Base-by-base conservation (phyloP, 2,888 invertebrate genomes). In the Tyria jacobaeae region DNA sequence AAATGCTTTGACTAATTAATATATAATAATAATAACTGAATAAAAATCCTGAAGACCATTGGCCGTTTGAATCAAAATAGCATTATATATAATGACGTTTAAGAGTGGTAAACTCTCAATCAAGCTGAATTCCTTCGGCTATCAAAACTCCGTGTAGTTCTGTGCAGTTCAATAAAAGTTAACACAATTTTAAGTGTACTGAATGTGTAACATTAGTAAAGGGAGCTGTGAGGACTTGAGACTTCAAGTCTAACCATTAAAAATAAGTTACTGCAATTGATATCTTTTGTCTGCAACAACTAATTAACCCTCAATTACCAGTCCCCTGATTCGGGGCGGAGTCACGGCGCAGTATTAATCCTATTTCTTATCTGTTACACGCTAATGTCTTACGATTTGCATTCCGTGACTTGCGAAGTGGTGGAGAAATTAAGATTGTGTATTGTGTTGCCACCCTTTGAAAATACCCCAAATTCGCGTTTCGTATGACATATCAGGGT, bases 341-440 rank as follows among this genome's bases (percentile, higher is more conserved):
- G 69, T 79, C 86, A 81, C 56, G 82, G 86, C 86, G 87, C 81
- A 79, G 81, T 69, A 79, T 85, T 92, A 92, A 92, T 92, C 91
- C 92, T 79, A 83, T 85, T 89, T 88, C 91, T 93, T 92, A 93
- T 93, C 92, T 89, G 85, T 80, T 80, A 83, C 85, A 78, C 87
- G 87, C 89, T 92, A 94, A 94, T 91, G 93, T 89, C 89, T 86
- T 79, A 62, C 77, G 80, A 94, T 93, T 94, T 90, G 91, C 92
- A 93, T 94, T 85, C 71, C 71, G 81, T 80, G 84, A 78, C 81
- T 84, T 78, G 81, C 81, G 81, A 85, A 87, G 86, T 88, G 81
- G 80, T 71, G 64, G 70, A 60, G 76, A 78, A 76, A 78, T 81
- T 70, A 61, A 61, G 58, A 64, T 71, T 76, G 66, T 73, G 70